Percentiles rank a stretch among this genome's conserved stretches.
These are phyloP conservation scores for Eumeta japonica DNA, from an alignment of 1,140 invertebrate species.

Conservation along the genomic window DNA sequence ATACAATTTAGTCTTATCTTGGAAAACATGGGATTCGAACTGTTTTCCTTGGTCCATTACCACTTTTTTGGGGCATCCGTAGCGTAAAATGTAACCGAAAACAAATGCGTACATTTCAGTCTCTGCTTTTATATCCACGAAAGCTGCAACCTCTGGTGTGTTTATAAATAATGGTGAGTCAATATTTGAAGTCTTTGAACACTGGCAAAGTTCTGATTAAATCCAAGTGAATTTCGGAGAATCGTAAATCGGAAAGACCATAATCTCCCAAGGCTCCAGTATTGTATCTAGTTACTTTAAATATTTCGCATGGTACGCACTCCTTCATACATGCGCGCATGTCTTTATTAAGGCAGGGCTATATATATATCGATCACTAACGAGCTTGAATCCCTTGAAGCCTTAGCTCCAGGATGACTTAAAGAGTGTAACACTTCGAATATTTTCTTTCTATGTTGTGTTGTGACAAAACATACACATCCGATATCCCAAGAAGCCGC, in stretches of 20 bases:
- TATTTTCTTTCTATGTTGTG: no score
- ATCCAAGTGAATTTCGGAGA: constrained; percentile 25
- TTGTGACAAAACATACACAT: no score
- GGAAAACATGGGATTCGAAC: constrained; percentile 35
- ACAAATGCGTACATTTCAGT: constrained; percentile 19
- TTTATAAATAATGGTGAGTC: constrained; percentile 34
- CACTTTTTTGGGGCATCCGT: no score
- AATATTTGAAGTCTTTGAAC: constrained; percentile 25
- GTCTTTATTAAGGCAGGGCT: no score
- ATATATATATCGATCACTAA: no score
- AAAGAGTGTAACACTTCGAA: no score
- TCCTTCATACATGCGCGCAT: no score
- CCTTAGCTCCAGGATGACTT: no score
- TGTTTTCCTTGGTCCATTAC: constrained; percentile 30
- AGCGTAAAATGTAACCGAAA: constrained; percentile 25
- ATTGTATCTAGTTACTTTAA: constrained; percentile 16
- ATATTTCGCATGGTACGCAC: no score
- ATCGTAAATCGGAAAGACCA: not conserved
- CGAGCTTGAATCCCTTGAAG: no score
- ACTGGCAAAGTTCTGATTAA: constrained; percentile 30
- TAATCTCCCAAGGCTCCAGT: constrained; percentile 10
- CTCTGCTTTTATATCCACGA: constrained; percentile 21
- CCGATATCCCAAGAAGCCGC: no score
- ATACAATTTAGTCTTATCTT: no score
- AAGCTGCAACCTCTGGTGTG: constrained; percentile 37